Conservation (phyloP, 2,888 invertebrate species). For the Camponotus fellah region DNA sequence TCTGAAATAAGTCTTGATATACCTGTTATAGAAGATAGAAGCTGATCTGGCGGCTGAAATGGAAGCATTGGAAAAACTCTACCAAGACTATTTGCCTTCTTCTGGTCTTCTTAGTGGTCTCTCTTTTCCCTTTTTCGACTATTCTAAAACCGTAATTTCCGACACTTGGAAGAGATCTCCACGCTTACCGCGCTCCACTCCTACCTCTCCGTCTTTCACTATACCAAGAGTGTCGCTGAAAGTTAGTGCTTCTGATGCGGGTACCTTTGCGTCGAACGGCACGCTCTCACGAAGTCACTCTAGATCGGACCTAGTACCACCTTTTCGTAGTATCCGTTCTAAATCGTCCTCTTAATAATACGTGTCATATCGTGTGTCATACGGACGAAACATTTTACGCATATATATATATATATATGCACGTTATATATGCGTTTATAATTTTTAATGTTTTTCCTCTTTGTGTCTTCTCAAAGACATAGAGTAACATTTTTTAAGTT, state of each 20-base stretch:
- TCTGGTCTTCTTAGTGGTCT: constrained; percentile 80
- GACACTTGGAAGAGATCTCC: constrained; percentile 83
- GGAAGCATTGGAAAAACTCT: constrained; percentile 85
- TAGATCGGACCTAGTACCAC: constrained; percentile 75
- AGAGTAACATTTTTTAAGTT: not conserved
- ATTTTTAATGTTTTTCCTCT: not conserved
- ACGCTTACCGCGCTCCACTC: constrained; percentile 81
- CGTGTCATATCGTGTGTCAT: not conserved
- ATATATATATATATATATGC: too few relatives aligned
- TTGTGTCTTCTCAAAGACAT: not conserved
- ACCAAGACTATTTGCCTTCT: constrained; percentile 83
- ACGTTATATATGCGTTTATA: not conserved
- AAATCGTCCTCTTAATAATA: constrained; percentile 22
- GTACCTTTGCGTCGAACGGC: constrained; percentile 77
- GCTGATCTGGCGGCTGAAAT: constrained; percentile 86
- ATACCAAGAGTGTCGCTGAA: constrained; percentile 83
- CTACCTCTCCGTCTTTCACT: constrained; percentile 81
- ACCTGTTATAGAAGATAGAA: constrained; percentile 87
- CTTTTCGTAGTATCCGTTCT: constrained; percentile 76
- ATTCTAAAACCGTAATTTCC: constrained; percentile 75
- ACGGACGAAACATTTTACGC: not conserved
- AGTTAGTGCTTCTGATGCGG: constrained; percentile 77
- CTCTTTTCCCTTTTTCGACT: constrained; percentile 81
- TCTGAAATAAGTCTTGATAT: constrained; percentile 73
- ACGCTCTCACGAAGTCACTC: constrained; percentile 78